Base-by-base conservation (phyloP, 2,888 invertebrate genomes). In the Drosophila colorata region DNA sequence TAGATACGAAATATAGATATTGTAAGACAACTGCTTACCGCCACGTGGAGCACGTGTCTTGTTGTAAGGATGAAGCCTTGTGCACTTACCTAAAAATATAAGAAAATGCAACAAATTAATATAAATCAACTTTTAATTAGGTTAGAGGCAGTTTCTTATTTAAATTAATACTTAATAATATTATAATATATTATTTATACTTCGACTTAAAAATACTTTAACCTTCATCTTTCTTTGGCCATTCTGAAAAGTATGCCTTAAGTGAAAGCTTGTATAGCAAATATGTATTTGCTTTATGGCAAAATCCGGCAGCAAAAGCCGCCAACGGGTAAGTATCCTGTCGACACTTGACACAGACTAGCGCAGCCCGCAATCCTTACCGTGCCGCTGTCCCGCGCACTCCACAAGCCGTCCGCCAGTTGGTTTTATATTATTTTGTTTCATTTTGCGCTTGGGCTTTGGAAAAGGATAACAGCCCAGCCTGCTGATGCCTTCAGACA, bases 41-140 rank as follows among this genome's bases (percentile, higher is more conserved):
- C 64, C 85, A 84, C 80, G 75, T 72, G 72, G 41, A 60, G 67
- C 66, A 87, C 74, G 80, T 86, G 84, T 80, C 63, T 61, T 74
- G 80, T 52, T 37, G 87, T 69, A 73, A 78, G 78, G 76, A 75
- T 77, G 76, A 71, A 73, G 69, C 79, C 82, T 78, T 80, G 87
- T 74, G 76, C 74, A 90, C 90, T 90, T 90, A 90, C 90, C 90
- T 90, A 72, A 55, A 90, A 89, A 40, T 71, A 84, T 48, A 80
- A 67, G 41, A 38, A 64, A 44, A 66, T 40, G 16, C 11, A 44
- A 37, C 20, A 16, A 55, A 64, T 78, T 57, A 78, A 25, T 63
- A 14, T 16, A n/a, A 28, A 49, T 33, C 9, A 20, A 28, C 18
- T n/a, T 33, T 9, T 5, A 18, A 9, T 18, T n/a, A 13, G 7